These are phyloP conservation scores for Acanthococcus lagerstroemiae DNA, from an alignment of 2,888 invertebrate genomes.

Conservation along the genomic window DNA sequence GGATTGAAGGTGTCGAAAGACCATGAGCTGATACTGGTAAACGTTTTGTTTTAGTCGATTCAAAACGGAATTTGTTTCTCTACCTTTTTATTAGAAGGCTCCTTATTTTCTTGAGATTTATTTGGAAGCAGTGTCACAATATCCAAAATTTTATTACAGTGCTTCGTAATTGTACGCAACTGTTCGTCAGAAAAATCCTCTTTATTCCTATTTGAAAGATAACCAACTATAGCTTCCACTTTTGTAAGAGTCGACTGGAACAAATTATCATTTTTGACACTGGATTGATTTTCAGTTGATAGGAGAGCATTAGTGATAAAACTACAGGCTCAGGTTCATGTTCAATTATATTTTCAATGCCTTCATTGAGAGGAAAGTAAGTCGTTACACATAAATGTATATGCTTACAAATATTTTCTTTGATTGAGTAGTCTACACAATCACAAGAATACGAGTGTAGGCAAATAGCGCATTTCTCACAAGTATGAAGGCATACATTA, in stretches of 20 bases:
- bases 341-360: background rate
- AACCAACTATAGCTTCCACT: background rate
- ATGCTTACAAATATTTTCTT: slow-evolving; percentile 22
- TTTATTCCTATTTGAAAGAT: background rate
- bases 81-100: background rate
- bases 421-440: slow-evolving; percentile 17
- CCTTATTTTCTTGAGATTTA: background rate
- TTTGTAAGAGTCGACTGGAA: background rate
- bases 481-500: background rate
- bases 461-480: slow-evolving; percentile 9
- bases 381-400: slow-evolving; percentile 13
- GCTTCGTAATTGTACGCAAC: background rate
- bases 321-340: background rate
- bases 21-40: background rate
- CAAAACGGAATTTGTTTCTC: slow-evolving; percentile 5
- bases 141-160: background rate
- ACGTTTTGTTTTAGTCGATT: slow-evolving; percentile 15
- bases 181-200: background rate
- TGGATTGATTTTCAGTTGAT: background rate
- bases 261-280: background rate
- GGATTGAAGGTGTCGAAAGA: background rate
- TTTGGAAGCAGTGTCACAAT: background rate
- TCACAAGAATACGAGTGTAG: slow-evolving; percentile 15
- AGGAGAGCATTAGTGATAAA: background rate
- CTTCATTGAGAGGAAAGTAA: background rate